Base-by-base conservation (phyloP, 2,113 vertebrate species). In the Rhinoderma darwinii region DNA sequence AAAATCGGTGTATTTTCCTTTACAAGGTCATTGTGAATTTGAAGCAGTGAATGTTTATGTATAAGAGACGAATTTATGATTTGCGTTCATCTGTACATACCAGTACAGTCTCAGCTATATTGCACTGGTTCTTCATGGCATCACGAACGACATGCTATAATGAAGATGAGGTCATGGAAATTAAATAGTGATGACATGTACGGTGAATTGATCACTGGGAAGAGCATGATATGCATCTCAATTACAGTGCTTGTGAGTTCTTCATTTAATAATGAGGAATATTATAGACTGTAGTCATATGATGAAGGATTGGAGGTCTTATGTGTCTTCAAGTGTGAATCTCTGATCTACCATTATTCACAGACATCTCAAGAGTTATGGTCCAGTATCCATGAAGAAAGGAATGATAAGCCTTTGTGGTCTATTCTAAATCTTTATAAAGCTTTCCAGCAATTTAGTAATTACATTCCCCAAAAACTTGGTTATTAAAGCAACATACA, bases 131-230 rank as follows among this genome's bases (percentile, higher is more conserved):
- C 63, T 68, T 68, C 37, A 41, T 86, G 56, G 63, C 85, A 73
- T 73, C 85, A 59, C 44, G 54, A 43, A 44, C 73, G 77, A 25
- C 77, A 82, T 81, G 77, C 77, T 37, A 56, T 86, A 74, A 82
- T 73, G 68, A 44, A 47, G 56, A 78, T 78, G 56, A n/a, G 84
- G 43, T 68, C 73, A 85, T 59, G 76, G 50, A 80, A 79, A 86
- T 86, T 17, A 82, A 73, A 59, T 86, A 70, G 85, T 82, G 85
- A 73, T 86, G 85, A 86, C 84, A 86, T 86, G 84, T 70, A 56
- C 56, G 18, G 54, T 66, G 59, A 83, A 75, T 75, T 75, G 83
- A 77, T 76, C 74, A 78, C 27, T 78, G 79, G 79, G 56, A 76
- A 75, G 72, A 61, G 51, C 12, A 2, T n/a, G 76, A 86, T 86